A percentile compares a stretch with the other conserved stretches of the same genome.
phyloP scores from a whole-genome alignment of 2,888 invertebrate genomes.

The Pheosia gnoma region DNA sequence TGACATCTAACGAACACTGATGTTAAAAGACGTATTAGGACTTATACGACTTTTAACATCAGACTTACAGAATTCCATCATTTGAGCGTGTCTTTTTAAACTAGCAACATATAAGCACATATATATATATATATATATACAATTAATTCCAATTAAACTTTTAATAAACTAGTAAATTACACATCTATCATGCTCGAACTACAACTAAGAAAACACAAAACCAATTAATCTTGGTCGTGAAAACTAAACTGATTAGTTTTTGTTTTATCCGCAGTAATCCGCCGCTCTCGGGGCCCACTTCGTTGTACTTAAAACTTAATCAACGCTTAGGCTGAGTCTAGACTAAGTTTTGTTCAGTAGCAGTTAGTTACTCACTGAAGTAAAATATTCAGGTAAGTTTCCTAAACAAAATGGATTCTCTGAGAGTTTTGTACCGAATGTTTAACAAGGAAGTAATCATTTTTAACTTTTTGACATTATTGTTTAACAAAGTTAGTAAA shows the following conservation, averaged over 20 bases:
- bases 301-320: slow-evolving; percentile 39
- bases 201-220: slow-evolving; percentile 1
- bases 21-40: too few relatives aligned
- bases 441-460: slow-evolving; percentile 21
- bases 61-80: too few relatives aligned
- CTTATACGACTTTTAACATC: too few relatives aligned
- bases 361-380: slow-evolving; percentile 1
- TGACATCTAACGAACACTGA: too few relatives aligned
- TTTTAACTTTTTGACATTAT: background rate
- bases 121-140: too few relatives aligned
- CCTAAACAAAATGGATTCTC: slow-evolving; percentile 23
- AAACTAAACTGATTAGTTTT: slow-evolving; percentile 12
- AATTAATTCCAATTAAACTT: background rate
- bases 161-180: background rate
- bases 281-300: slow-evolving; percentile 15
- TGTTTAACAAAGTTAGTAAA: too few relatives aligned
- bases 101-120: too few relatives aligned
- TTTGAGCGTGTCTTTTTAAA: too few relatives aligned
- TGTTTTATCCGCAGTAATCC: slow-evolving; percentile 20
- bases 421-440: slow-evolving; percentile 20
- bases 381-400: slow-evolving; percentile 35
- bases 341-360: slow-evolving; percentile 19
- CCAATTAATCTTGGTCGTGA: slow-evolving; percentile 8
- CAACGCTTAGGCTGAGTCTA: slow-evolving; percentile 26
- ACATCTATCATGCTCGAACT: background rate